These are phyloP conservation scores for Adineta ricciae DNA, from an alignment of 2,888 invertebrate genomes.

Conservation along the genomic window DNA sequence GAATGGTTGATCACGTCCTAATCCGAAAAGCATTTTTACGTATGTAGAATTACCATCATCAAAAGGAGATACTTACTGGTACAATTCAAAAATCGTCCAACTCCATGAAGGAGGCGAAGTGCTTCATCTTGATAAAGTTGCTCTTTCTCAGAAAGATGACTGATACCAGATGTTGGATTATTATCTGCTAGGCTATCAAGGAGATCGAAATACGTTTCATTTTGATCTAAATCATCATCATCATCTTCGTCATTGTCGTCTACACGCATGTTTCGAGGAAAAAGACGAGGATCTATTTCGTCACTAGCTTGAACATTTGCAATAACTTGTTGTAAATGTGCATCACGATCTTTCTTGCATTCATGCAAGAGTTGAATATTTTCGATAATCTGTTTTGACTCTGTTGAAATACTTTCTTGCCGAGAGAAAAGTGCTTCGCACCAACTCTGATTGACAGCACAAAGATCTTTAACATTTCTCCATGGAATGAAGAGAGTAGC, in stretches of 20 bases:
- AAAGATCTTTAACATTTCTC: neutral
- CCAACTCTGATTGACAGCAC: neutral
- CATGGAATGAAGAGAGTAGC: neutral
- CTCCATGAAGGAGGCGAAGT: too few species aligned
- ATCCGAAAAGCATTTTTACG: too few species aligned
- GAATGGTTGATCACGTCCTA: too few species aligned
- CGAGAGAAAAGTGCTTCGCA: neutral
- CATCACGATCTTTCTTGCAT: conserved; percentile 6
- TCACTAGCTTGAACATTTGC: neutral
- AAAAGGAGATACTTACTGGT: too few species aligned
- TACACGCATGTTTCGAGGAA: neutral
- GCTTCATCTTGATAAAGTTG: too few species aligned
- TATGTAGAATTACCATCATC: too few species aligned
- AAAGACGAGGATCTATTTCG: neutral
- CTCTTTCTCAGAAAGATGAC: too few species aligned
- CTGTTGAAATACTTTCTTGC: neutral
- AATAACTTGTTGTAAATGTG: conserved; percentile 2
- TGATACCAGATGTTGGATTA: too few species aligned
- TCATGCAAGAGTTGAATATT: conserved; percentile 13
- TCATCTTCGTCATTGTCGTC: neutral
- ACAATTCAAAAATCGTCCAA: too few species aligned
- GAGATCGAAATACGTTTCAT: too few species aligned
- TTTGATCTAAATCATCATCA: neutral
- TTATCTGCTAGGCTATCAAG: too few species aligned
- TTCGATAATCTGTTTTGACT: neutral